Evolutionary conservation across 1,140 invertebrate genomes (phyloP).

Genomic region (Drosophila leontia): DNA sequence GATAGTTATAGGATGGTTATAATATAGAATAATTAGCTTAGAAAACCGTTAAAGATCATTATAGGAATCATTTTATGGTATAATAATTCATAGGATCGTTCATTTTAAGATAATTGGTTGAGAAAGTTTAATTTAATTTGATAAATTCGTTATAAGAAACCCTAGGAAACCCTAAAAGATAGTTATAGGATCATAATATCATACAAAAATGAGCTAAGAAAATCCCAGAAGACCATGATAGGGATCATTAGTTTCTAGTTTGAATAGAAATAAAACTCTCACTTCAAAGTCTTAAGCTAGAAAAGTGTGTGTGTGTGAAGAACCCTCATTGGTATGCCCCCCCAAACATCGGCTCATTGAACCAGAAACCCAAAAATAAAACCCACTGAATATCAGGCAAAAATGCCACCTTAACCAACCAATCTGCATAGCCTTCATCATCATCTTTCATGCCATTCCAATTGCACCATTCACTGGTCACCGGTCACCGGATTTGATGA

Average conservation of each 20-base stretch:
- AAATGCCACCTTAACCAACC: neutral
- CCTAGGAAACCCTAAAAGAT: too few species aligned
- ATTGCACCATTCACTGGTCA: conserved; percentile 25
- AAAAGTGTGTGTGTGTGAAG: neutral
- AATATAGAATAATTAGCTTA: neutral
- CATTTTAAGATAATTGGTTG: too few species aligned
- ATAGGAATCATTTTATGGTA: too few species aligned
- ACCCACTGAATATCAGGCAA: too few species aligned
- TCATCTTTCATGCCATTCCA: neutral
- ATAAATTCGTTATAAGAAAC: too few species aligned
- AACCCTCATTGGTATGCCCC: neutral
- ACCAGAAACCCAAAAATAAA: neutral
- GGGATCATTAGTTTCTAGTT: neutral
- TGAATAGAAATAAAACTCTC: neutral
- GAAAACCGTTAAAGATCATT: neutral
- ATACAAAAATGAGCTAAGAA: neutral
- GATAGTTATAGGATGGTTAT: too few species aligned
- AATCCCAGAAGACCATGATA: neutral
- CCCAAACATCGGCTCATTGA: neutral
- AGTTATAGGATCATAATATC: neutral
- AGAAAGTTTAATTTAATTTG: too few species aligned
- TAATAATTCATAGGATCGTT: too few species aligned
- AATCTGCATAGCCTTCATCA: conserved; percentile 5
- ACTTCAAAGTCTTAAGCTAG: too few species aligned
- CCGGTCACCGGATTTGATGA: conserved; percentile 18